Evolutionary conservation across 2,797 vertebrate genomes (phyloP).

Genomic region (Hybognathus amarus): DNA sequence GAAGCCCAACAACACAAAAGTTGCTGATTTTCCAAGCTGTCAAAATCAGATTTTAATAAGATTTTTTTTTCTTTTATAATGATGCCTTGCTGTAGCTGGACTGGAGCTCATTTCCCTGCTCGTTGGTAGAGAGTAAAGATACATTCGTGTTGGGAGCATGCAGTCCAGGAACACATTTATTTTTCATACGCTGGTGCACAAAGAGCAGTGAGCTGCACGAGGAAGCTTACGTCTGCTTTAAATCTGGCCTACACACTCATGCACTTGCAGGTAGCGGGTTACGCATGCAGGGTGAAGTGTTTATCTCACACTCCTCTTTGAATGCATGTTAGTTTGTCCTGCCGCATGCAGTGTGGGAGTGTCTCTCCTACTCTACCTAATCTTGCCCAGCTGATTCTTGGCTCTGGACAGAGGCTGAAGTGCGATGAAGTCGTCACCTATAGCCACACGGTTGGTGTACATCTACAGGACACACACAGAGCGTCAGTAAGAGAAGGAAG

Average conservation of each 20-base stretch:
- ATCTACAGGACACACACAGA: conserved; percentile 89
- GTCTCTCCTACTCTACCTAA: conserved; percentile 94
- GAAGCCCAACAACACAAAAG: neutral
- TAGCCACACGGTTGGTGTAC: conserved; percentile 95
- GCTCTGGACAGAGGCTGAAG: conserved; percentile 98
- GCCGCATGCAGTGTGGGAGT: conserved; percentile 57
- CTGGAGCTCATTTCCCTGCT: conserved; percentile 52
- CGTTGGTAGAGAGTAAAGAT: conserved; percentile 8
- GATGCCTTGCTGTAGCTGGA: conserved; percentile 28
- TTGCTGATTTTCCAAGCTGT: neutral
- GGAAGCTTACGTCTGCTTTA: neutral
- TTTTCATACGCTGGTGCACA: neutral
- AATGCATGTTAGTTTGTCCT: conserved; percentile 35
- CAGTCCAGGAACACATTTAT: neutral
- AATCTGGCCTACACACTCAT: neutral
- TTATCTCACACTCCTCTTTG: neutral
- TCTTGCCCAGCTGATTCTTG: conserved; percentile 98
- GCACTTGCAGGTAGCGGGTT: conserved; percentile 11
- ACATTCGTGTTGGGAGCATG: conserved; percentile 27
- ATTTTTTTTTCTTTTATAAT: no score
- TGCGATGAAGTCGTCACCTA: conserved; percentile 99
- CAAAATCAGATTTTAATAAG: neutral
- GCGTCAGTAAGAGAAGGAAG: conserved; percentile 73
- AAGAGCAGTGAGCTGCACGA: conserved; percentile 3
- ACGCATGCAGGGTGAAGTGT: conserved; percentile 48